These are phyloP conservation scores for Phallusia fumigata DNA, from an alignment of 23 tunicate species.

Conservation along the genomic window DNA sequence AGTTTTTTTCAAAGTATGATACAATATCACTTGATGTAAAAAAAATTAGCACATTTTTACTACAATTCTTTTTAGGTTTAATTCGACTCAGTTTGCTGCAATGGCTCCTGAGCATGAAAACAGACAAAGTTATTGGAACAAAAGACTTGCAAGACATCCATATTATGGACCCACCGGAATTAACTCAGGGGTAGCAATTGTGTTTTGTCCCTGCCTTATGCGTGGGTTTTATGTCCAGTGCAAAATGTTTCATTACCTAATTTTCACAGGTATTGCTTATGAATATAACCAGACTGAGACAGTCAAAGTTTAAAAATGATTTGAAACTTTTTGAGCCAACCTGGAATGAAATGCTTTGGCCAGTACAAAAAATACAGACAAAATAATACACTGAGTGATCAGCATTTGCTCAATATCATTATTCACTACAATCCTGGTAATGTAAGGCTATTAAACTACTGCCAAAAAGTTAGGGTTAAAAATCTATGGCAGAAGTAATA, in stretches of 20 bases:
- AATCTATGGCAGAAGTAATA: too few species aligned
- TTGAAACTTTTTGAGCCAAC: conserved; percentile 23
- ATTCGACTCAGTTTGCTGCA: conserved; percentile 64
- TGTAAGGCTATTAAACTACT: too few species aligned
- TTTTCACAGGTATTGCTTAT: conserved; percentile 66
- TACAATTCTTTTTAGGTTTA: conserved; percentile 35
- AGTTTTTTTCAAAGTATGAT: conserved; percentile 35
- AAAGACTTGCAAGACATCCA: conserved; percentile 73
- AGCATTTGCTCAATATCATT: conserved; percentile 73
- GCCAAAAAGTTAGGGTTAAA: too few species aligned
- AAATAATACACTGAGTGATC: conserved; percentile 87
- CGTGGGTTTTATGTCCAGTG: too few species aligned
- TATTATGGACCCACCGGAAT: conserved; percentile 76
- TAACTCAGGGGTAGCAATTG: conserved; percentile 63
- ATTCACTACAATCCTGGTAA: conserved; percentile 80
- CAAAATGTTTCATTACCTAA: too few species aligned
- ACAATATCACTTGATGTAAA: background rate
- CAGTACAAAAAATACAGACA: conserved; percentile 59
- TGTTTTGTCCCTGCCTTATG: too few species aligned
- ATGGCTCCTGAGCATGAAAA: conserved; percentile 65
- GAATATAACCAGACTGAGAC: conserved; percentile 62
- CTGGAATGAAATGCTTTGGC: conserved; percentile 71
- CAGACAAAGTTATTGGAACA: conserved; percentile 60
- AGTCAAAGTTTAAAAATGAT: conserved; percentile 51
- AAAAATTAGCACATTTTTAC: background rate